These are phyloP conservation scores for Rhinoraja longicauda DNA, from an alignment of 2,797 vertebrate genomes.

Conservation along the genomic window DNA sequence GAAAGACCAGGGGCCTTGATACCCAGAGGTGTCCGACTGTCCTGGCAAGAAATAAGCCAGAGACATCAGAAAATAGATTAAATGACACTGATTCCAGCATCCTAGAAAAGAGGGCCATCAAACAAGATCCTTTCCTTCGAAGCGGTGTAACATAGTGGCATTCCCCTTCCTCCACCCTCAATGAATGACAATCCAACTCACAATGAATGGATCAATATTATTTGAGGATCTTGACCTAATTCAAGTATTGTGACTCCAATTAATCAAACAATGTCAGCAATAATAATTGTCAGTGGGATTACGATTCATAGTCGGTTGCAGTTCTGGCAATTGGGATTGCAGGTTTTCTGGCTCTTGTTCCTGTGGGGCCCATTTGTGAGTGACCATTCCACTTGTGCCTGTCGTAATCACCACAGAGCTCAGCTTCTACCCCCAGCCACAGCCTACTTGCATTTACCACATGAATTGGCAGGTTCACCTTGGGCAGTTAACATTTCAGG, in stretches of 20 bases:
- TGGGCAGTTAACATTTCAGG: background rate
- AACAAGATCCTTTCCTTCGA: background rate
- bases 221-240: background rate
- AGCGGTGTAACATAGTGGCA: background rate
- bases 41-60: background rate
- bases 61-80: background rate
- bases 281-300: background rate
- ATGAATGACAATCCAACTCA: background rate
- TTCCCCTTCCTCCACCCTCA: background rate
- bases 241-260: background rate
- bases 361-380: background rate
- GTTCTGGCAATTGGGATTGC: background rate
- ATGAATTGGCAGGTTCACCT: background rate
- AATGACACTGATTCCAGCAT: background rate
- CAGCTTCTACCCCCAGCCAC: background rate
- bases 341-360: background rate
- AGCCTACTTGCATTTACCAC: background rate
- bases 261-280: background rate
- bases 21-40: background rate
- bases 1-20: background rate
- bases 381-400: background rate
- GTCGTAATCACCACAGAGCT: background rate
- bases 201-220: background rate
- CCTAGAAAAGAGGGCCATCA: background rate
- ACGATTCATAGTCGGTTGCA: background rate